Evolutionary conservation across 2,113 vertebrate genomes (phyloP), one percentile per base, ranked within the genome.

Genomic region (Artemisiospiza belli): DNA sequence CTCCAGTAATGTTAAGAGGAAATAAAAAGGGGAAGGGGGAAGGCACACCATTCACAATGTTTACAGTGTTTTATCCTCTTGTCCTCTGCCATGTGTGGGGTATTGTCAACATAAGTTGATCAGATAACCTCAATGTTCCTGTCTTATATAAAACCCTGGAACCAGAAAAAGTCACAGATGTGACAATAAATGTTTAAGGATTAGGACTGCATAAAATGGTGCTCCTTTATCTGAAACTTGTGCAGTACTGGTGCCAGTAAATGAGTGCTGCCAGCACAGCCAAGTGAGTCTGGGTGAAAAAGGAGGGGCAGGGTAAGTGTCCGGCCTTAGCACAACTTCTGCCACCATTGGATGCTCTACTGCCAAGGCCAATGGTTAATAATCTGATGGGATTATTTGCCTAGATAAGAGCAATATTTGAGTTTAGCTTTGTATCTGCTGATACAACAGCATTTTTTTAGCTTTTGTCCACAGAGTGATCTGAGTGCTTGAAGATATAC

Each of bases 1-100:
- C 89, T 96, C 74, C 94, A 94, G 83, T 72, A 90, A 95, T 76
- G 69, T 64, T 88, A 93, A 96, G 89, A 87, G 43, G 41, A 94
- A 75, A 44, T 62, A 49, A 61, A 89, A 93, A 58, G 37, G 23
- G 44, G 59, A 75, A 63, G 41, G 25, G 13, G 41, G 10, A 92
- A 67, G 51, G 83, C 12, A 43, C 64, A 78, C 24, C 30, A 33
- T 87, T 91, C 73, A 57, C 17, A 64, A 13, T 51, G 28, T 67
- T 81, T 86, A 44, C 31, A 72, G 14, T 68, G 23, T 77, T 81
- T 83, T 80, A 66, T 61, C 37, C 25, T 70, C 43, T 83, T 81
- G n/a, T 75, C 41, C 49, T 68, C 58, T 90, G 69, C 61, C 25
- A 9, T 4, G 6, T 70, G 28, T 64, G 87, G 67, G n/a, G 12